Percentiles rank a stretch among this genome's conserved stretches.
Evolutionary conservation across 2,888 invertebrate genomes (phyloP).

Genomic region (Seladonia tumulorum): DNA sequence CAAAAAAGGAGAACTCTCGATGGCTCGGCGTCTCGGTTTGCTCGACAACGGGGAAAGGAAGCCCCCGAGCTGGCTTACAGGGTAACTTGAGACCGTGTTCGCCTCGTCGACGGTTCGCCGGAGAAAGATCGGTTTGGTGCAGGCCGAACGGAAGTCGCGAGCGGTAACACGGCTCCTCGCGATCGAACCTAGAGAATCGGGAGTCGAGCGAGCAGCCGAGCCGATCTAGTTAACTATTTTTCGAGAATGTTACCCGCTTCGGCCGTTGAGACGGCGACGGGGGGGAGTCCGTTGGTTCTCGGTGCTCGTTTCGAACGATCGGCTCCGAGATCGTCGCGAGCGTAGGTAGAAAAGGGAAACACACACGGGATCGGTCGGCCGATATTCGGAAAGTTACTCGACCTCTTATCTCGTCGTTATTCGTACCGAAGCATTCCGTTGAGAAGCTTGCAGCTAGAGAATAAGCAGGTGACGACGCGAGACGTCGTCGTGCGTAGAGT

Average conservation of each 20-base stretch:
- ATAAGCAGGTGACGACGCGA: not conserved
- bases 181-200: not conserved
- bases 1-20: not conserved
- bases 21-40: not conserved
- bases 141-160: not conserved
- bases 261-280: not conserved
- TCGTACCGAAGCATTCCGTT: conserved; percentile 56
- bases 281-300: not conserved
- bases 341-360: not conserved
- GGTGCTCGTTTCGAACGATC: not conserved
- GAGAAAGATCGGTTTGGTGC: not conserved
- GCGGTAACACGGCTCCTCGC: not conserved
- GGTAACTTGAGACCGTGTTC: conserved; percentile 7
- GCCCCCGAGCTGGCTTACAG: conserved; percentile 11
- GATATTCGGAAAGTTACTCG: conserved; percentile 25
- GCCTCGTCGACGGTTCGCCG: not conserved
- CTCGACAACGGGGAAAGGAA: not conserved
- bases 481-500: not conserved
- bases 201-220: not conserved
- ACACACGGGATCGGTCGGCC: not conserved
- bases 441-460: conserved; percentile 56
- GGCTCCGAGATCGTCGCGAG: not conserved
- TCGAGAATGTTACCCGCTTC: not conserved
- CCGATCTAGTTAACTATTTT: not conserved
- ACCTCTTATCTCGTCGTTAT: conserved; percentile 32